phyloP scores from a whole-genome alignment of 1,140 invertebrate species.

The Dryas iulia region DNA sequence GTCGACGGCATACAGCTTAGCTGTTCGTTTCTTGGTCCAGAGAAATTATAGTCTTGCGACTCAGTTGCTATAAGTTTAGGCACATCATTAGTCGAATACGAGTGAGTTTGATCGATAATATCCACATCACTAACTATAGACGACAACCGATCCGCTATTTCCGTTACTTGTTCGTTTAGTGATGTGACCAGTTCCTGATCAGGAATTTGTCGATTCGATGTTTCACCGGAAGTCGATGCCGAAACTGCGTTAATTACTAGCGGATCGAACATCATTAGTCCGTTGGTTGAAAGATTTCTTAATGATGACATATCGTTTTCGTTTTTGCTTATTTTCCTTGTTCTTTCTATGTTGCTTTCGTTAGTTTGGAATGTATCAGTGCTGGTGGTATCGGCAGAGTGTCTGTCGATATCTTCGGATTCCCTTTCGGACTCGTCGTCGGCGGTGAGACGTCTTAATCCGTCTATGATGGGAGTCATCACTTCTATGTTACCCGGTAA shows the following conservation, averaged over 20 bases:
- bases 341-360: conserved; percentile 50
- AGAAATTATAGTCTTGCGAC: conserved; percentile 50
- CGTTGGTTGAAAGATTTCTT: conserved; percentile 74
- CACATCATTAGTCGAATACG: conserved; percentile 73
- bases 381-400: conserved; percentile 41
- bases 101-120: conserved; percentile 63
- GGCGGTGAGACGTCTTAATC: conserved; percentile 56
- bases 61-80: conserved; percentile 60
- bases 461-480: conserved; percentile 74
- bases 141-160: conserved; percentile 74
- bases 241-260: conserved; percentile 64
- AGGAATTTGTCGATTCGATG: conserved; percentile 57
- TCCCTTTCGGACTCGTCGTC: conserved; percentile 43
- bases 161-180: conserved; percentile 75
- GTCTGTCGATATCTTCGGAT: conserved; percentile 39
- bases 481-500: conserved; percentile 76
- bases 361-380: conserved; percentile 62
- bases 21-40: conserved; percentile 63
- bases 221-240: conserved; percentile 52
- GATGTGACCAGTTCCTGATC: conserved; percentile 73
- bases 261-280: conserved; percentile 78
- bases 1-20: conserved; percentile 75
- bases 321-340: conserved; percentile 64
- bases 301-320: conserved; percentile 66
- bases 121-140: conserved; percentile 67